Conservation (phyloP, 1,140 invertebrate species). For the Dendroctonus valens region DNA sequence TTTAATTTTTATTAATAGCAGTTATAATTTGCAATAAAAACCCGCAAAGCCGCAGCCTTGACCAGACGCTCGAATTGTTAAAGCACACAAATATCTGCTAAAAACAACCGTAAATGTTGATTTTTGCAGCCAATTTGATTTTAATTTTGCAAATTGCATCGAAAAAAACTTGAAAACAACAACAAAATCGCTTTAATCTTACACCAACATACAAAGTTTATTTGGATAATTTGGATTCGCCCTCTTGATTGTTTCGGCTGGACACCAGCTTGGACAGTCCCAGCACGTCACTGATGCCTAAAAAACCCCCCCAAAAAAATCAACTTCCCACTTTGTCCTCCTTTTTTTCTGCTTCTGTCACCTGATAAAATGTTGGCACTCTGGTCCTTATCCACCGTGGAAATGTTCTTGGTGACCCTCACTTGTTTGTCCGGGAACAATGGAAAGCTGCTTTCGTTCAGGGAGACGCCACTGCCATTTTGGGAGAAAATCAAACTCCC, state of each 20-base stretch:
- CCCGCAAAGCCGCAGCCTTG: too few species aligned
- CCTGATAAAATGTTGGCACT: constrained; percentile 33
- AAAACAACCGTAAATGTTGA: too few species aligned
- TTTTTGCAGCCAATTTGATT: too few species aligned
- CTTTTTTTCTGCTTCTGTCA: background rate
- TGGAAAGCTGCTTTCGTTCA: constrained; percentile 30
- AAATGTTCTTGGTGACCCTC: constrained; percentile 40
- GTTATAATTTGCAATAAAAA: too few species aligned
- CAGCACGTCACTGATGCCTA: constrained; percentile 22
- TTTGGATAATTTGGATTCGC: background rate
- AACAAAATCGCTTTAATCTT: too few species aligned
- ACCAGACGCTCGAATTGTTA: too few species aligned
- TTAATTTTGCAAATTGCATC: too few species aligned
- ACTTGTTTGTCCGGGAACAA: constrained; percentile 37
- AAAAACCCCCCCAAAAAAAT: background rate
- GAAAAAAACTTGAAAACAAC: too few species aligned
- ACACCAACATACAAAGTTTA: too few species aligned
- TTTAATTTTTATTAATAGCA: too few species aligned
- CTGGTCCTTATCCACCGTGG: constrained; percentile 32
- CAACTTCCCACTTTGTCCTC: too few species aligned
- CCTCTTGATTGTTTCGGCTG: background rate
- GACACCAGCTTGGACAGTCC: constrained; percentile 15
- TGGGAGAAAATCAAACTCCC: constrained; percentile 43
- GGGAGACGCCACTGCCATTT: constrained; percentile 12
- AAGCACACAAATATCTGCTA: too few species aligned